These are phyloP conservation scores for Ostrea edulis DNA, from an alignment of 1,140 invertebrate genomes.

Conservation along the genomic window DNA sequence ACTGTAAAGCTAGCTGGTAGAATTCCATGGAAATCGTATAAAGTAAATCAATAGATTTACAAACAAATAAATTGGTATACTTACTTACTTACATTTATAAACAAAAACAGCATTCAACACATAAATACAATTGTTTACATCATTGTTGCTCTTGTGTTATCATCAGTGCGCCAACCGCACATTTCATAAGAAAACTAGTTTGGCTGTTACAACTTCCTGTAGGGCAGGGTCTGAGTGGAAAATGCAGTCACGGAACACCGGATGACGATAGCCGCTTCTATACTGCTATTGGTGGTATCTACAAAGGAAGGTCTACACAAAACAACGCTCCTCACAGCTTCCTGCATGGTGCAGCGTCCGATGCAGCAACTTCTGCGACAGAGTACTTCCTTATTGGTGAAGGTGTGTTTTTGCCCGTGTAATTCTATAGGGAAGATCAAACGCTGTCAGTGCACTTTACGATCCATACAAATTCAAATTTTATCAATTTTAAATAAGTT, in stretches of 20 bases:
- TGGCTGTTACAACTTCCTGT: neutral
- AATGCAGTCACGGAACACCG: conserved; percentile 51
- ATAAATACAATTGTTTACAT: too few species aligned
- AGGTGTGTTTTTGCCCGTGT: conserved; percentile 30
- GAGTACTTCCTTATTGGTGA: conserved; percentile 40
- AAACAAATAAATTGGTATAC: too few species aligned
- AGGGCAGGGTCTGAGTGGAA: neutral
- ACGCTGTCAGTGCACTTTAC: too few species aligned
- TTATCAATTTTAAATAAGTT: neutral
- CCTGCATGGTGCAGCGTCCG: conserved; percentile 30
- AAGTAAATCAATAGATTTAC: too few species aligned
- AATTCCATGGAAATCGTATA: too few species aligned
- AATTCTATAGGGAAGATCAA: neutral
- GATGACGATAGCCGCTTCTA: conserved; percentile 27
- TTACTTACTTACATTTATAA: too few species aligned
- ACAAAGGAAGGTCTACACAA: conserved; percentile 41
- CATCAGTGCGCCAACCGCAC: too few species aligned
- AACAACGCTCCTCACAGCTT: conserved; percentile 36
- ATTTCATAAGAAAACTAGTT: too few species aligned
- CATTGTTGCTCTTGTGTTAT: too few species aligned
- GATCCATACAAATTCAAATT: neutral
- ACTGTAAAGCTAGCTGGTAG: too few species aligned
- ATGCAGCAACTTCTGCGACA: conserved; percentile 37
- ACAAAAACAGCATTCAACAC: too few species aligned
- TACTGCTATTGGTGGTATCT: conserved; percentile 45